Evolutionary conservation across 2,888 invertebrate species (phyloP).

Genomic region (Chrysotoxum bicinctum): DNA sequence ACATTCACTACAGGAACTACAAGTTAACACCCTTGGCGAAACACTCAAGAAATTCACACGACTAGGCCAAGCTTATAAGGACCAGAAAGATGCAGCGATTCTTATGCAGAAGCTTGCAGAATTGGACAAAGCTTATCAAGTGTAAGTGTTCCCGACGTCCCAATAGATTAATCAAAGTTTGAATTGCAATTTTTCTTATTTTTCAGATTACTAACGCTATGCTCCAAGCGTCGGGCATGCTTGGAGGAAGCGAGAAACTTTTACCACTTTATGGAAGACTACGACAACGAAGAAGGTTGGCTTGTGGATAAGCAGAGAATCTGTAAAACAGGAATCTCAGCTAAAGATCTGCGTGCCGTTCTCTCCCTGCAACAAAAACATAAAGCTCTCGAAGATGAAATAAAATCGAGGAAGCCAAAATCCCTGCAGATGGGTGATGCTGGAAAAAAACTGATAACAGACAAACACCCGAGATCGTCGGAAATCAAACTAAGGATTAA

Average conservation of each 20-base stretch:
- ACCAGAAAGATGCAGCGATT: constrained; percentile 83
- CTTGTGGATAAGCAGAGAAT: constrained; percentile 96
- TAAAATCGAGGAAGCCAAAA: constrained; percentile 87
- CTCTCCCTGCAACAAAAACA: constrained; percentile 95
- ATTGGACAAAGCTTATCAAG: constrained; percentile 90
- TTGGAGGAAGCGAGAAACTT: constrained; percentile 96
- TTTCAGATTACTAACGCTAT: constrained; percentile 77
- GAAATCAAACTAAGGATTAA: constrained; percentile 92
- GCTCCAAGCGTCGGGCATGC: constrained; percentile 87
- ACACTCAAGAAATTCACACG: constrained; percentile 90
- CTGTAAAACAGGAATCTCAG: constrained; percentile 95
- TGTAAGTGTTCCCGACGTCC: constrained; percentile 80
- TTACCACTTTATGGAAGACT: constrained; percentile 97
- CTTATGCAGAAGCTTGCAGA: constrained; percentile 88
- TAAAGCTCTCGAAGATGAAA: constrained; percentile 94
- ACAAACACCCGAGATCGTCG: constrained; percentile 90
- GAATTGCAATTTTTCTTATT: background rate
- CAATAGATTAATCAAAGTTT: background rate
- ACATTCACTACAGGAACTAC: constrained; percentile 95
- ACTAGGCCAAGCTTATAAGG: constrained; percentile 84
- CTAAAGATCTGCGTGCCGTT: constrained; percentile 95
- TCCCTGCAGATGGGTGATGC: constrained; percentile 87
- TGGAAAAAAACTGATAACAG: constrained; percentile 88
- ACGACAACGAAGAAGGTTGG: constrained; percentile 99
- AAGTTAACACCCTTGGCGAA: constrained; percentile 94